Evolutionary conservation across 2,113 vertebrate genomes (phyloP), one percentile per base, ranked within the genome.

Genomic region (Lynx canadensis): DNA sequence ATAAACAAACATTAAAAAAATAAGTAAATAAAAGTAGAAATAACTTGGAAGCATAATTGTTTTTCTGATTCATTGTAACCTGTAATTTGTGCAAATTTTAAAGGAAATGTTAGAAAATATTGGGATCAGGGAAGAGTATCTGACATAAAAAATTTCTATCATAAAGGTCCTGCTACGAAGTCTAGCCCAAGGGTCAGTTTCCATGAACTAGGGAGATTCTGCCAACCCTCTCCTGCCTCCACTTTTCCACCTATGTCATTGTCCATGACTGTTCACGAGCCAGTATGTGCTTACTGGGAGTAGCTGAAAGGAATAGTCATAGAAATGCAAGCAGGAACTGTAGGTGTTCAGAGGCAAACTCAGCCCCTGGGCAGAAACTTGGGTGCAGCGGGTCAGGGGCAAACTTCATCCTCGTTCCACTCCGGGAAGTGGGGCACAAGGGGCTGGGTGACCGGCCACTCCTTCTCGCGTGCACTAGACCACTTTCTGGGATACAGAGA

Each of bases 331-430:
- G 5, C 3, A 3, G 69, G 36, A 79, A 96, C 76, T 89, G 7
- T 71, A 63, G 71, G 29, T 1, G 1, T 16, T 55, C 23, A 0
- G 13, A 0, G 0, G 27, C n/a, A 1, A 14, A 13, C 16, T 41
- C 0, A 4, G 48, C 23, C 25, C 0, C 18, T 0, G 5, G n/a
- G 18, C 5, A 0, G 16, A 81, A 45, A 38, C 18, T 10, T 1
- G 6, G 13, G 25, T 36, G 78, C 60, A 83, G 74, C 0, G 0
- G 7, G 4, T 63, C 1, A 0, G 25, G 18, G 68, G 84, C 55
- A 63, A 38, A 31, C 18, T 69, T 36, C 29, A 14, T 57, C 60
- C 76, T 29, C 13, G 41, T 5, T 3, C 36, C 5, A 16, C n/a
- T 78, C 27, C 1, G 23, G 55, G 48, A 69, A 84, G 57, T 21